Conservation (phyloP, 2,113 vertebrate species). For the Notechis scutatus region DNA sequence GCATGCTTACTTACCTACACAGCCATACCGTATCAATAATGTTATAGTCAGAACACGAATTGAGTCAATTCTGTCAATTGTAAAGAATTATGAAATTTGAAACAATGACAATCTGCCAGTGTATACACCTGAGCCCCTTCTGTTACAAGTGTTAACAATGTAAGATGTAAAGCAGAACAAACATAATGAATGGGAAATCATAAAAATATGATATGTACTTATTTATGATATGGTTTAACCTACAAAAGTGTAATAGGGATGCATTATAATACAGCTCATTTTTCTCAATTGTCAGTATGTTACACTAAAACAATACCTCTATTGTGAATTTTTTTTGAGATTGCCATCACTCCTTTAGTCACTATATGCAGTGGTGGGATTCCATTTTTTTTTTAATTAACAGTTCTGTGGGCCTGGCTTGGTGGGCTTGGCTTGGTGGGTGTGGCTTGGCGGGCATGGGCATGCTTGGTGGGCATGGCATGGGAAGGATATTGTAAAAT, state of each 20-base stretch:
- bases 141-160: conserved; percentile 41
- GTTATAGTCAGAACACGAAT: background rate
- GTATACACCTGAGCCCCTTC: conserved; percentile 43
- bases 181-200: conserved; percentile 32
- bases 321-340: background rate
- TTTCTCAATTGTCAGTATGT: background rate
- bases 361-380: background rate
- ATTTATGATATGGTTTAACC: too few relatives aligned
- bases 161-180: conserved; percentile 28
- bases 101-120: conserved; percentile 17
- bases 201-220: background rate
- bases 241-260: background rate
- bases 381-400: too few relatives aligned
- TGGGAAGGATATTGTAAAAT: too few relatives aligned
- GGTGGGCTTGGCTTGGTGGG: too few relatives aligned
- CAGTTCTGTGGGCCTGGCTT: too few relatives aligned
- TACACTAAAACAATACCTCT: background rate
- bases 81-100: conserved; percentile 37
- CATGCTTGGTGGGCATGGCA: too few relatives aligned
- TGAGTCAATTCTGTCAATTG: conserved; percentile 24
- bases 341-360: background rate
- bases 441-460: too few relatives aligned
- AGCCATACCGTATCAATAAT: background rate
- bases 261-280: too few relatives aligned
- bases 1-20: background rate